Percentiles rank a stretch among this genome's conserved stretches.
Evolutionary conservation across 2,113 vertebrate species (phyloP).

Genomic region (Hippocampus guttulatus): DNA sequence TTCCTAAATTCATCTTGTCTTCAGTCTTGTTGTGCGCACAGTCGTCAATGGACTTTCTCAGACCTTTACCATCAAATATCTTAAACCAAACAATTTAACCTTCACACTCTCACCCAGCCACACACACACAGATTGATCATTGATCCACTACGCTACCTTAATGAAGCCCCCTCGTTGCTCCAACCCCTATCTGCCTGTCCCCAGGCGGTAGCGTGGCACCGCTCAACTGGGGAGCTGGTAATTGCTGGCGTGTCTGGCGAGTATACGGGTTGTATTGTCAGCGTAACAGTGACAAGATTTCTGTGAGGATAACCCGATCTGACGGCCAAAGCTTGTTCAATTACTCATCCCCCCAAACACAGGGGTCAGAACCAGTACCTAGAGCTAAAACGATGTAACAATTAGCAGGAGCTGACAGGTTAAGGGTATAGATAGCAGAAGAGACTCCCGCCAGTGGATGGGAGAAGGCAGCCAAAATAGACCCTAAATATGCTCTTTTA

Average conservation of each 20-base stretch:
- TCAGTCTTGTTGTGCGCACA: slow-evolving; percentile 5
- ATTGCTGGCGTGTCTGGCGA: slow-evolving; percentile 46
- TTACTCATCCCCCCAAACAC: slow-evolving; percentile 55
- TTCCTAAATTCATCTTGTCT: slow-evolving; percentile 19
- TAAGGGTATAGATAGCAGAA: not conserved
- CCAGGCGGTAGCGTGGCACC: slow-evolving; percentile 26
- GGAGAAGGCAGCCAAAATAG: not conserved
- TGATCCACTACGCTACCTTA: slow-evolving; percentile 37
- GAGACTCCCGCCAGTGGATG: slow-evolving; percentile 17
- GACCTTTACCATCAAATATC: not conserved
- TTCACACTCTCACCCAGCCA: slow-evolving; percentile 4
- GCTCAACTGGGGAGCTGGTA: slow-evolving; percentile 51
- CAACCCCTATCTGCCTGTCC: slow-evolving; percentile 36
- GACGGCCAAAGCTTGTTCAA: slow-evolving; percentile 74
- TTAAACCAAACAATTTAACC: slow-evolving; percentile 3
- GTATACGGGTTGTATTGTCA: slow-evolving; percentile 65
- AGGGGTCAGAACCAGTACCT: slow-evolving; percentile 30
- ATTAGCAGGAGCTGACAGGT: slow-evolving; percentile 38
- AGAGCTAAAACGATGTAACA: slow-evolving; percentile 45
- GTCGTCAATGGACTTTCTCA: not conserved
- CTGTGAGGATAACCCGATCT: slow-evolving; percentile 70
- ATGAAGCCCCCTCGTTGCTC: slow-evolving; percentile 18
- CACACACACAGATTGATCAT: slow-evolving; percentile 31
- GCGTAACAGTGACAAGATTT: slow-evolving; percentile 60
- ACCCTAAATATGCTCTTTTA: slow-evolving; percentile 1